Base-by-base conservation (phyloP, 2,113 vertebrate species). In the Gymnorhina tibicen region DNA sequence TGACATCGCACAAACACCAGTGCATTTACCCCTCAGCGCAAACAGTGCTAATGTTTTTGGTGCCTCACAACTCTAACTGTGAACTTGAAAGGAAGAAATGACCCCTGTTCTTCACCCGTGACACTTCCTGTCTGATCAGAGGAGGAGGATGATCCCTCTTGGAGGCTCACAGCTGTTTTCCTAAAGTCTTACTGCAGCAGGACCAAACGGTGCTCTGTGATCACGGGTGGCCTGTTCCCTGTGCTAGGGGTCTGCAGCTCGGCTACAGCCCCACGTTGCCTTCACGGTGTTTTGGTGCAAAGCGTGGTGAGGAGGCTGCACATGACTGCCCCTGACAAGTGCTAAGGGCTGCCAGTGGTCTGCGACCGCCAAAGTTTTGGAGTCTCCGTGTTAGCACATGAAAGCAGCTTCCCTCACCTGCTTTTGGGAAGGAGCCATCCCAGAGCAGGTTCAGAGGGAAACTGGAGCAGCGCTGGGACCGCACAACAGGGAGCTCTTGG, bases 51-150 rank as follows among this genome's bases (percentile, higher is more conserved):
- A 1, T 68, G 83, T 35, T 82, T 78, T 68, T 1, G 56, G 96
- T 96, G 96, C 96, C 91, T 97, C 92, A 53, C 92, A 78, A 82
- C 84, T 77, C 63, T 35, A 87, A 60, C 79, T 78, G 50, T 89
- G 83, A 94, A 94, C 93, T 86, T 80, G 53, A 93, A 90, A 49
- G 67, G 74, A 85, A 91, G 67, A 73, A 67, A 24, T 11, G 6
- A 41, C 39, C 52, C 83, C 60, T 47, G 60, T 41, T 74, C 67
- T 62, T 69, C 10, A 1, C 55, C 63, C 0, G 1, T 3, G 8
- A 50, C 0, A 2, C 58, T 35, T 80, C 37, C 84, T 73, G 67
- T 72, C 58, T 14, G 8, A 6, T 10, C 0, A 4, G 70, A 87
- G 68, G 78, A 78, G 8, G 56, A 33, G 15, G 52, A 33, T 55